Evolutionary conservation across 2,888 invertebrate genomes (phyloP).

Genomic region (Lamproptera curius): DNA sequence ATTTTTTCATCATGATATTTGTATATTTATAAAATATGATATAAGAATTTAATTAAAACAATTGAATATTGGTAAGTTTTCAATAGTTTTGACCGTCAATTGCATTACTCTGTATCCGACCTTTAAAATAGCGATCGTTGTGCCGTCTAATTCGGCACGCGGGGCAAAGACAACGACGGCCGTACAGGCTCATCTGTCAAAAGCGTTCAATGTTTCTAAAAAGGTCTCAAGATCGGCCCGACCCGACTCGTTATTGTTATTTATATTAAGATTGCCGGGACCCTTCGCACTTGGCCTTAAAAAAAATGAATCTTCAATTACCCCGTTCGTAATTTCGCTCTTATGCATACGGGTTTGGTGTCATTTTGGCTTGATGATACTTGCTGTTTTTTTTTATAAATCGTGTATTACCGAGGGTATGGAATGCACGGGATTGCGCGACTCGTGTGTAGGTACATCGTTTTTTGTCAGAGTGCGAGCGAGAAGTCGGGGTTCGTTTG

Average conservation of each 20-base stretch:
- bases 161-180: conserved; percentile 43
- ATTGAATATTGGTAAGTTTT: too few relatives aligned
- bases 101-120: too few relatives aligned
- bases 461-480: conserved; percentile 69
- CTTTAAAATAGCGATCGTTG: too few relatives aligned
- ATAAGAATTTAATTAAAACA: too few relatives aligned
- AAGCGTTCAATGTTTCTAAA: conserved; percentile 65
- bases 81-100: too few relatives aligned
- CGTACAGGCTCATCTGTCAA: conserved; percentile 63
- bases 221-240: conserved; percentile 55
- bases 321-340: conserved; percentile 32
- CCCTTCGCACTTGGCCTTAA: conserved; percentile 63
- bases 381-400: conserved; percentile 22
- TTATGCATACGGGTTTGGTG: conserved; percentile 38
- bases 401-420: conserved; percentile 50
- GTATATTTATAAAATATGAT: too few relatives aligned
- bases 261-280: conserved; percentile 68
- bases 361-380: conserved; percentile 29
- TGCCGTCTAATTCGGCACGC: conserved; percentile 35
- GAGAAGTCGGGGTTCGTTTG: conserved; percentile 58
- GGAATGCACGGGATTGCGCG: conserved; percentile 72
- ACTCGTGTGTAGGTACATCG: conserved; percentile 53
- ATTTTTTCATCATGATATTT: too few relatives aligned
- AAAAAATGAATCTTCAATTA: conserved; percentile 44
- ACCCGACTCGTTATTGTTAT: conserved; percentile 70